These are phyloP conservation scores for Podarcis raffonei DNA, from an alignment of 2,113 vertebrate species.

Conservation along the genomic window DNA sequence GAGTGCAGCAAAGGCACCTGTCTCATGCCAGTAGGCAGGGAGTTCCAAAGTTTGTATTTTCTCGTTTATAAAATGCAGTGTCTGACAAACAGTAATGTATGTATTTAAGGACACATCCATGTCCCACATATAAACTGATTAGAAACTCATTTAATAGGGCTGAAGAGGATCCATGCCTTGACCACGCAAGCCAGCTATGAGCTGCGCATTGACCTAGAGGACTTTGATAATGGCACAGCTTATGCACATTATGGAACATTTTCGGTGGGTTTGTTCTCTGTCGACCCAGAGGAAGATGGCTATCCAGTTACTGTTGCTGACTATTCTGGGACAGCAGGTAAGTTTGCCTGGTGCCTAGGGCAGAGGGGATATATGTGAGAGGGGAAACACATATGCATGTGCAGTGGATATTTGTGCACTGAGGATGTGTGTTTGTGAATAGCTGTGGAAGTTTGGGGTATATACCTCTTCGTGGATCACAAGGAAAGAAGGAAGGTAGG, in stretches of 20 bases:
- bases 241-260: slow-evolving; percentile 91
- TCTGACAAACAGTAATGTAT: no score
- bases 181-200: slow-evolving; percentile 93
- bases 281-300: slow-evolving; percentile 93
- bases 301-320: slow-evolving; percentile 90
- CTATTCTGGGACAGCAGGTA: slow-evolving; percentile 95
- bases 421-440: not conserved
- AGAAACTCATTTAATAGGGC: slow-evolving; percentile 69
- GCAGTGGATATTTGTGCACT: no score
- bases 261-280: slow-evolving; percentile 93
- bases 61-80: no score
- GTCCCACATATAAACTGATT: no score
- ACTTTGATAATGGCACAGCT: slow-evolving; percentile 94
- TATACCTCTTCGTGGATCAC: not conserved
- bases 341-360: not conserved
- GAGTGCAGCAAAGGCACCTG: no score
- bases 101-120: no score
- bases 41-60: no score
- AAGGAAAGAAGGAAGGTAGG: not conserved
- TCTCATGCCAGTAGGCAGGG: no score
- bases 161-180: slow-evolving; percentile 90
- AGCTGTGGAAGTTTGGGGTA: not conserved
- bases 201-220: slow-evolving; percentile 91
- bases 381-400: no score
- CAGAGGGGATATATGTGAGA: no score